Percentiles rank a stretch among this genome's conserved stretches.
Conservation (phyloP, 2,113 vertebrate genomes). For the Eurystomus gularis region DNA sequence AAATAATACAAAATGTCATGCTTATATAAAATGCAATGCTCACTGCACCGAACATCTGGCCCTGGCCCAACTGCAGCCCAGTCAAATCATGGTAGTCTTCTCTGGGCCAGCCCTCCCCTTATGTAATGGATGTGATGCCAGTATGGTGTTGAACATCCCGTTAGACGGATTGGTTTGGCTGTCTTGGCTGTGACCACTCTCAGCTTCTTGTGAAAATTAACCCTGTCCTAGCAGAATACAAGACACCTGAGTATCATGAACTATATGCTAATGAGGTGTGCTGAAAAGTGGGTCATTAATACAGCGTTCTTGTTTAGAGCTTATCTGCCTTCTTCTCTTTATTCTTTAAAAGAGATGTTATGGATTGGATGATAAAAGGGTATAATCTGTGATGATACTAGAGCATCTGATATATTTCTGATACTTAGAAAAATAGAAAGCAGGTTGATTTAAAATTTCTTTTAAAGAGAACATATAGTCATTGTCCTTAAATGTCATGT, state of each 20-base stretch:
- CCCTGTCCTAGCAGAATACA: too few relatives aligned
- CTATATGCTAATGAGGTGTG: background rate
- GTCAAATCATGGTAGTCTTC: too few relatives aligned
- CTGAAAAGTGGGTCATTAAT: background rate
- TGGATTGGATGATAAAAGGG: background rate
- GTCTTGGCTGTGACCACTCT: too few relatives aligned
- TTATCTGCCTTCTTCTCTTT: background rate
- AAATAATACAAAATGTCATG: too few relatives aligned
- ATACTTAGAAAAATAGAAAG: background rate
- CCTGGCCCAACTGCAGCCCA: too few relatives aligned
- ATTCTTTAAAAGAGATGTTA: background rate
- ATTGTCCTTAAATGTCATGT: background rate
- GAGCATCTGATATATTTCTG: background rate
- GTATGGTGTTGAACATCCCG: too few relatives aligned
- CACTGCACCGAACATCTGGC: too few relatives aligned
- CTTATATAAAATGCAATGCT: too few relatives aligned
- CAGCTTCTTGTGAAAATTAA: too few relatives aligned
- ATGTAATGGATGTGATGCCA: too few relatives aligned
- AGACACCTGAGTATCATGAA: background rate
- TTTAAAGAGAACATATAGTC: background rate
- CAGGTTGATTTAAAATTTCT: background rate
- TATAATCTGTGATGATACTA: background rate
- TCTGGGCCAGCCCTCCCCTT: too few relatives aligned
- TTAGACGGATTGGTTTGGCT: too few relatives aligned
- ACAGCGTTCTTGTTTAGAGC: background rate